Evolutionary conservation across 1,140 invertebrate genomes (phyloP), one percentile per base, ranked within the genome.

Genomic region (Aphelinus atriplicis): DNA sequence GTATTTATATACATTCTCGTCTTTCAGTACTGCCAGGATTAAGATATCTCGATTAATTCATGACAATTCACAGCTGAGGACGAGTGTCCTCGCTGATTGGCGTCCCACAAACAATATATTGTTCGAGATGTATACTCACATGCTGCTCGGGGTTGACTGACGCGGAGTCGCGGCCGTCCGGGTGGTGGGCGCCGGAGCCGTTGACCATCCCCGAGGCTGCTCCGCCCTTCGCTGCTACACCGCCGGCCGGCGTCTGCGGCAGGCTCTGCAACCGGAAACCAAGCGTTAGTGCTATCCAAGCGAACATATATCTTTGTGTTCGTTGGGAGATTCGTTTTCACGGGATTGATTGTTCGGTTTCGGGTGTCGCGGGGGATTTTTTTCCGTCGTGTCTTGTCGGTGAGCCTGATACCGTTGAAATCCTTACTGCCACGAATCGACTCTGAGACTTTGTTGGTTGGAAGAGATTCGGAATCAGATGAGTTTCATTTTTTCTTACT

Each of bases 161-260:
- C 73, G 82, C 82, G 61, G 81, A 80, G 75, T 87, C 85, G 75
- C 85, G 81, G 69, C 83, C 81, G 66, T 87, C 85, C 53, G 84
- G 84, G 79, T 84, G 85, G 78, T 87, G 83, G 61, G 81, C 78
- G 69, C 81, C 79, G 48, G 85, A 82, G 53, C 86, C 86, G 76
- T 85, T 87, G 71, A 86, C 84, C 80, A 86, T 82, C 50, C 84
- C 83, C 62, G 81, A 73, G 56, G 78, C 78, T 3, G 42, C 55
- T 45, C 71, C 69, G 7, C 67, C 78, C 73, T 88, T 88, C 43
- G 78, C 84, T 69, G 84, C 82, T 66, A 84, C 82, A 75, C 84
- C 82, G 71, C 87, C 84, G 72, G 88, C 85, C 60, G 87, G 87
- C 63, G 89, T 89, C 82, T 90, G 89, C n/a, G 89, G 88, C 76